Conservation (phyloP, 2,797 vertebrate species). For the Eulemur coronatus region DNA sequence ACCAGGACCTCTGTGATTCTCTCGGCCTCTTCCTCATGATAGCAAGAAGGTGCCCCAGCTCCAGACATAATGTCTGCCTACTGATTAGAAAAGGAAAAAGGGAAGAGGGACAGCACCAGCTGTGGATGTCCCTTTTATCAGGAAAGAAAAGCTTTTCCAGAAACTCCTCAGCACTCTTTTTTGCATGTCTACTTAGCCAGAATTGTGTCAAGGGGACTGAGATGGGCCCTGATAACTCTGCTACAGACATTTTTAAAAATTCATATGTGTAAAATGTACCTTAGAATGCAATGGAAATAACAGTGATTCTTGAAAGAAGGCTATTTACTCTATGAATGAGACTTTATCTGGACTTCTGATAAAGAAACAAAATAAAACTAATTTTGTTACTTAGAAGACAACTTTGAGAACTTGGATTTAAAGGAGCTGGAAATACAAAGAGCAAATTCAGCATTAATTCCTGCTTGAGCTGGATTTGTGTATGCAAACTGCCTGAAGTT, state of each 20-base stretch:
- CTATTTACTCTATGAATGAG: not conserved
- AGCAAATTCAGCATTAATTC: not conserved
- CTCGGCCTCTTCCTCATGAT: not conserved
- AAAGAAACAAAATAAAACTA: not conserved
- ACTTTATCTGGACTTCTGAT: not conserved
- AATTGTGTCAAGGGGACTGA: not conserved
- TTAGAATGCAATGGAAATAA: not conserved
- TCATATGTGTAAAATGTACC: not conserved
- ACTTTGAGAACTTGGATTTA: not conserved
- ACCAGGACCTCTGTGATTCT: not conserved
- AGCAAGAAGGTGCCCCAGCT: not conserved
- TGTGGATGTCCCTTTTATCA: not conserved
- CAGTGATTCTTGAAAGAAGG: not conserved
- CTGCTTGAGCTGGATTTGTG: not conserved
- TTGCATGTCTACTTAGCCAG: not conserved
- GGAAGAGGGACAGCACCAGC: not conserved
- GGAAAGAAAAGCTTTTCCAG: not conserved
- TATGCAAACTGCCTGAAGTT: not conserved
- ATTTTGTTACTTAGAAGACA: not conserved
- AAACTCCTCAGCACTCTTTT: not conserved
- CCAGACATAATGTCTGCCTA: not conserved
- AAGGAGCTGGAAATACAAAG: not conserved
- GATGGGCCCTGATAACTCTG: not conserved
- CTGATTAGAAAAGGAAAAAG: not conserved
- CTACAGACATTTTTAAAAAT: not conserved